Evolutionary conservation across 2,113 vertebrate species (phyloP), one percentile per base, ranked within the genome.

Genomic region (Phyllostomus hastatus): DNA sequence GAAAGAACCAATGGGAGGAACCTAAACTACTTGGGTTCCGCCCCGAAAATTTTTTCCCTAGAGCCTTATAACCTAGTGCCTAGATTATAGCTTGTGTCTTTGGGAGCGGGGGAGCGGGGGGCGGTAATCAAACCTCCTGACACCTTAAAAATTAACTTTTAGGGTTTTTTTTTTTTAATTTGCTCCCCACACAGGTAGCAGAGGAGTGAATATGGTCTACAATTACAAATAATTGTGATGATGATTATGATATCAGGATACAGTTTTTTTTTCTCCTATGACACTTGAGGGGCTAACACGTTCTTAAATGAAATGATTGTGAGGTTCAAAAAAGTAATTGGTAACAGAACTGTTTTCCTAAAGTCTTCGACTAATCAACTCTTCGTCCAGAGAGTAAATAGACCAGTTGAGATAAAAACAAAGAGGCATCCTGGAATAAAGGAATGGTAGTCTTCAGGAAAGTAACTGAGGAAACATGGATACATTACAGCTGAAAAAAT

Each of bases 1-100:
- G 12, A 17, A 61, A 83, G 41, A 94, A 50, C 95, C 97, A 98
- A 97, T 97, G n/a, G 88, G 31, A 46, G 20, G 41, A 38, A 61
- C 2, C 17, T 31, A 72, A 22, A 3, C 11, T 59, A 11, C 10
- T 52, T 5, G n/a, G 4, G 46, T 64, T 35, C 59, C 67, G 15
- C 69, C 75, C 26, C 7, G 19, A 48, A 46, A 17, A 16, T 20
- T 0, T 81, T 52, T 9, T 6, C 10, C 66, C 4, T 1, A 16
- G 8, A 81, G 22, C 24, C 26, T 4, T 26, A 10, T 26, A 26
- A 59, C 26, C 57, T 59, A 57, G 57, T 9, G 9, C 22, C 57
- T 26, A 80, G 7, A 15, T 48, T 26, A 12, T 0, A 4, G 9
- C 41, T n/a, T 1, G 41, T 48, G 76, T n/a, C 3, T 57, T 0